These are phyloP conservation scores for Zootermopsis nevadensis DNA, from an alignment of 2,888 invertebrate genomes.

Conservation along the genomic window DNA sequence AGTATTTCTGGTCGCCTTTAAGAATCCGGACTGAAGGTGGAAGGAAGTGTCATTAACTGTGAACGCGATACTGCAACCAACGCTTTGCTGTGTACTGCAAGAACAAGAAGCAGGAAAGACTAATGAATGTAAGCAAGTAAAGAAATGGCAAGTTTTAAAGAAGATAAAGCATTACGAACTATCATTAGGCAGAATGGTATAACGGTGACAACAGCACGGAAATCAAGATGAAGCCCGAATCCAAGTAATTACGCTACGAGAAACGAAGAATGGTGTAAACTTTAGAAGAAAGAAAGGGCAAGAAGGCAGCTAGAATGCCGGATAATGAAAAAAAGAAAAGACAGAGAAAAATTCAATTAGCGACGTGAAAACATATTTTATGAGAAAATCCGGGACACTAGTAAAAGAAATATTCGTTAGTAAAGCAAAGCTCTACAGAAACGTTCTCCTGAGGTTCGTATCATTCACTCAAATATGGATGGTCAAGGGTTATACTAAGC, in stretches of 20 bases:
- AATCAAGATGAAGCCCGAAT: slow-evolving; percentile 25
- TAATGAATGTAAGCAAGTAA: background rate
- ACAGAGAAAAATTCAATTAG: slow-evolving; percentile 33
- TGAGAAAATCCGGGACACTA: slow-evolving; percentile 16
- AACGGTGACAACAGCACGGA: slow-evolving; percentile 2
- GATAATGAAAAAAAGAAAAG: slow-evolving; percentile 3
- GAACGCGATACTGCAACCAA: background rate
- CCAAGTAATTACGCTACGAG: slow-evolving; percentile 32
- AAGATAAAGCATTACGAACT: slow-evolving; percentile 40
- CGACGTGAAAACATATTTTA: slow-evolving; percentile 26
- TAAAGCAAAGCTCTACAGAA: background rate
- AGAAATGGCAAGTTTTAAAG: slow-evolving; percentile 38
- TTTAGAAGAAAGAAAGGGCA: background rate
- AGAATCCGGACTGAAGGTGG: background rate
- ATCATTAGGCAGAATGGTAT: slow-evolving; percentile 9
- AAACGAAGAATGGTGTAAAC: background rate
- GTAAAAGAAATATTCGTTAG: background rate
- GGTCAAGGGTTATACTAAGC: too few relatives aligned
- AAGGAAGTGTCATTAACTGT: background rate
- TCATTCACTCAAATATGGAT: background rate
- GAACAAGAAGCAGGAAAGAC: background rate
- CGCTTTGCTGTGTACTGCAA: background rate
- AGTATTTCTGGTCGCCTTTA: too few relatives aligned
- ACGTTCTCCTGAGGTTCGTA: background rate
- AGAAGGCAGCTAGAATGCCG: background rate